Evolutionary conservation across 2,888 invertebrate genomes (phyloP), one percentile per base, ranked within the genome.

Genomic region (Tachina fera): DNA sequence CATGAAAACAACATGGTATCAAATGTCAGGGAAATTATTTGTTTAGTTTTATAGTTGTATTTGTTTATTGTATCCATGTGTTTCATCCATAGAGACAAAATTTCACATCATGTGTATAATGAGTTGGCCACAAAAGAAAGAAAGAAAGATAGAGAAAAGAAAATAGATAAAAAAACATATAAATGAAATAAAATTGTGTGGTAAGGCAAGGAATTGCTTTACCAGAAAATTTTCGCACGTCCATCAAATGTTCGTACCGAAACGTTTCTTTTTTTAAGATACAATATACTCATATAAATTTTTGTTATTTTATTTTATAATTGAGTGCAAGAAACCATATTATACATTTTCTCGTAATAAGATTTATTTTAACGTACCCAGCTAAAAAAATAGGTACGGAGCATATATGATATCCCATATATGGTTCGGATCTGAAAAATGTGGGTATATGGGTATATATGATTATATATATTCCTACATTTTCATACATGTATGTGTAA

Each of bases 151-250:
- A 10, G n/a, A 13, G 1, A 51, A 60, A 49, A 63, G 47, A 16
- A 49, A 53, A 43, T 9, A 56, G 13, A 65, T 49, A 41, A 11
- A 53, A n/a, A 61, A 47, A 53, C 19, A 67, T 31, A 61, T 1
- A 61, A 63, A 51, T 14, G 31, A 71, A 70, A 72, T 41, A 41
- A 74, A 51, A 49, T 56, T 53, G 13, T 61, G 63, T 56, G 9
- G 41, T 41, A 75, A 82, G 71, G 41, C 31, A 65, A 61, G 49
- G 31, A 68, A 78, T 75, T 82, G 72, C 60, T 22, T 78, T 74
- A 58, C 31, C 5, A 41, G 41, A 3, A 78, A 63, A 85, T 75
- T 71, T 70, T 79, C 56, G 58, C 77, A 82, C 80, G 75, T 60
- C 58, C 58, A 47, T 67, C 60, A 77, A 60, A 77, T 58, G 49